Evolutionary conservation across 1,140 invertebrate species (phyloP).

Genomic region (Danaus plexippus): DNA sequence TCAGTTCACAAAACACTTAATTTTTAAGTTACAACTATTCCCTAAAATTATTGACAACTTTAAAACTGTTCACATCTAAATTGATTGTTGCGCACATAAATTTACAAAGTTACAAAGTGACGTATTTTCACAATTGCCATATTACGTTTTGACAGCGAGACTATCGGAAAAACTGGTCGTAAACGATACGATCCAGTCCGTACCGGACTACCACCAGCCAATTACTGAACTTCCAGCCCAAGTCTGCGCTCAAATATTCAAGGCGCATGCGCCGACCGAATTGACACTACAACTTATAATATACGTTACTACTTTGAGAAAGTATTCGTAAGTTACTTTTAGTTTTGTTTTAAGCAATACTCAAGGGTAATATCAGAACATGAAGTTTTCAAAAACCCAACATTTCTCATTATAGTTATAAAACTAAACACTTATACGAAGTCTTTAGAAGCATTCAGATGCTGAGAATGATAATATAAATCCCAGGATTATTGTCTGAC

Average conservation of each 20-base stretch:
- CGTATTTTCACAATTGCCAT: constrained; percentile 28
- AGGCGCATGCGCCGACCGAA: constrained; percentile 50
- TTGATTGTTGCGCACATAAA: constrained; percentile 5
- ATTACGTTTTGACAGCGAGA: constrained; percentile 24
- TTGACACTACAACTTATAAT: constrained; percentile 51
- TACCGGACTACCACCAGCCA: constrained; percentile 47
- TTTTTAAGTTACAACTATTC: constrained; percentile 11
- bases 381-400: too few species aligned
- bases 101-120: constrained; percentile 17
- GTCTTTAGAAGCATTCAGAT: too few species aligned
- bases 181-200: constrained; percentile 25
- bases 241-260: constrained; percentile 38
- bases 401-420: too few species aligned
- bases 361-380: too few species aligned
- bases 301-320: constrained; percentile 34
- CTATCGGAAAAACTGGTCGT: constrained; percentile 20
- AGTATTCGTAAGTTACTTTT: constrained; percentile 63
- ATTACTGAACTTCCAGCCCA: constrained; percentile 56
- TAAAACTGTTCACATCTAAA: too few species aligned
- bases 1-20: constrained; percentile 16
- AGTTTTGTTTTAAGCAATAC: constrained; percentile 43
- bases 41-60: too few species aligned
- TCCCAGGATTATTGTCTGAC: too few species aligned
- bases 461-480: too few species aligned
- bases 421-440: too few species aligned